Evolutionary conservation across 2,797 vertebrate species (phyloP), one percentile per base, ranked within the genome.

Genomic region (Lithobates pipiens): DNA sequence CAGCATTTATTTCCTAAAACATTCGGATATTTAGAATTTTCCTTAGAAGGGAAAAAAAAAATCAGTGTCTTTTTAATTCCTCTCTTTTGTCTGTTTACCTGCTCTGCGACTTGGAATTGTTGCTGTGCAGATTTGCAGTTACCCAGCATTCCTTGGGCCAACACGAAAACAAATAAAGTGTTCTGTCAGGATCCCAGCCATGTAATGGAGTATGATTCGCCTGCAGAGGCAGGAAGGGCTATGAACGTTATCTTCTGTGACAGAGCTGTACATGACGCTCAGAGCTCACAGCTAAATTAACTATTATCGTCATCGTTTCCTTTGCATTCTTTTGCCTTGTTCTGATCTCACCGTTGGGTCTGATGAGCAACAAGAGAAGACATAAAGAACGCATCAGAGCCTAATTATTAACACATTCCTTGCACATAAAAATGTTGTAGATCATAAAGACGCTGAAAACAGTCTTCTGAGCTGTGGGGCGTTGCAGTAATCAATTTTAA

Each of bases 81-180:
- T 27, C 32, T 63, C 34, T n/a, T 42, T 29, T 76, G 39, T 50
- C 39, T 25, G 2, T 57, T 18, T 15, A 15, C 50, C n/a, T 25
- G 34, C 6, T 36, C 70, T 50, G 39, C 54, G 23, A 82, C 68
- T 71, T 21, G 50, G 44, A 80, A 54, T 71, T 80, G 68, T 76
- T 83, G 81, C 63, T 73, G 67, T 68, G 70, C 73, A 75, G 79
- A 70, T 81, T 50, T 46, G 27, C 77, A 85, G 16, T 61, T 36
- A 63, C 0, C 3, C 74, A 5, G 8, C 74, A 11, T 73, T 3
- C 27, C 5, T 72, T 23, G 75, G 46, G 7, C 10, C 72, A 83
- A 57, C 39, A 3, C 21, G 25, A 54, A 44, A 67, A 7, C n/a
- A 36, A 74, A 75, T 44, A 74, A 75, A 75, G 61, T 10, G 72